Evolutionary conservation across 2,113 vertebrate species (phyloP).

Genomic region (Murina feae): DNA sequence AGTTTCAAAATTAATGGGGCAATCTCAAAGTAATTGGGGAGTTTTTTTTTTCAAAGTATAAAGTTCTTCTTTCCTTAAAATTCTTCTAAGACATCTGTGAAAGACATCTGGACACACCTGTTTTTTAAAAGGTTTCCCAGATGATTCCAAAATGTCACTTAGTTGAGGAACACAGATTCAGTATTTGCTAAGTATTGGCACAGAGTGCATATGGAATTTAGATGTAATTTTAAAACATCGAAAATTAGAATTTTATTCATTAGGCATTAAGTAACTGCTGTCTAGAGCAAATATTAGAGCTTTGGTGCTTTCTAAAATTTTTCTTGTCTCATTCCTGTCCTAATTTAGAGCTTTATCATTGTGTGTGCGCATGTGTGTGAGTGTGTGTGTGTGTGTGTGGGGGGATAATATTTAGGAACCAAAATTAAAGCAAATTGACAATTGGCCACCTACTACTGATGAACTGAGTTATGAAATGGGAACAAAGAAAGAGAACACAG

Average conservation of each 20-base stretch:
- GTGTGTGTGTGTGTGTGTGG: no score
- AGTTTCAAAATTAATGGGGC: constrained; percentile 22
- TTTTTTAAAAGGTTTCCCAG: constrained; percentile 14
- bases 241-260: background rate
- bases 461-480: background rate
- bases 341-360: background rate
- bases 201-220: background rate
- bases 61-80: background rate
- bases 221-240: constrained; percentile 26
- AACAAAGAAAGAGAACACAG: background rate
- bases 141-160: background rate
- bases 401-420: background rate
- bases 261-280: background rate
- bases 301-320: background rate
- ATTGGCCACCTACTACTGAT: background rate
- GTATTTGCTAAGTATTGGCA: background rate
- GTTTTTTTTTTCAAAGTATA: background rate
- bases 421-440: constrained; percentile 9
- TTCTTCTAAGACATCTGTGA: background rate
- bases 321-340: background rate
- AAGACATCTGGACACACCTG: background rate
- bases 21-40: background rate
- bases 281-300: background rate
- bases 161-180: background rate
- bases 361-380: background rate